Evolutionary conservation across 2,888 invertebrate genomes (phyloP).

Genomic region (Caenorhabditis plicata): DNA sequence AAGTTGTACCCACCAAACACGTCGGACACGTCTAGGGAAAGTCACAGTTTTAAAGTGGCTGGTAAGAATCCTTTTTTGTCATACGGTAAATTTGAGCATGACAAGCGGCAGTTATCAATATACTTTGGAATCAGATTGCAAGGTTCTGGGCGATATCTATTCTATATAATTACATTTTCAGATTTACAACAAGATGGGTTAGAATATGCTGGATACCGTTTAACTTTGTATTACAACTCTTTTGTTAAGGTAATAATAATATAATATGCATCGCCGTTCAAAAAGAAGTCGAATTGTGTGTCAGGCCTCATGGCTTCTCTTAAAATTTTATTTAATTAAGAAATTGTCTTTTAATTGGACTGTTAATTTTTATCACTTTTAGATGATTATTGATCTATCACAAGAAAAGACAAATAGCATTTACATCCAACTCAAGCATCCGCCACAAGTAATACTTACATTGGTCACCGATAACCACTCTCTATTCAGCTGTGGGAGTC

Average conservation of each 20-base stretch:
- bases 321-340: not conserved
- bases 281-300: too few relatives aligned
- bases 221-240: constrained; percentile 29
- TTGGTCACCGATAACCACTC: not conserved
- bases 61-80: constrained; percentile 34
- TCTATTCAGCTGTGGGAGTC: constrained; percentile 38
- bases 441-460: constrained; percentile 24
- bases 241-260: too few relatives aligned
- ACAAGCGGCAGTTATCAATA: constrained; percentile 30
- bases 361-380: too few relatives aligned
- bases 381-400: constrained; percentile 31
- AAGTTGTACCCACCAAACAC: constrained; percentile 24
- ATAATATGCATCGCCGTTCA: too few relatives aligned
- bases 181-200: constrained; percentile 32
- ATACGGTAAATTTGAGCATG: constrained; percentile 45
- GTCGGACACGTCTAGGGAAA: constrained; percentile 6
- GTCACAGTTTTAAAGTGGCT: constrained; percentile 20
- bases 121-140: constrained; percentile 39
- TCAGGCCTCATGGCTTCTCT: too few relatives aligned
- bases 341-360: not conserved
- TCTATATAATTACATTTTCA: not conserved
- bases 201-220: constrained; percentile 36
- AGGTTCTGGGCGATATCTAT: not conserved
- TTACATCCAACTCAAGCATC: constrained; percentile 36
- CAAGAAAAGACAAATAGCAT: constrained; percentile 18